Base-by-base conservation (phyloP, 2,888 invertebrate genomes). In the Trichogramma evanescens region DNA sequence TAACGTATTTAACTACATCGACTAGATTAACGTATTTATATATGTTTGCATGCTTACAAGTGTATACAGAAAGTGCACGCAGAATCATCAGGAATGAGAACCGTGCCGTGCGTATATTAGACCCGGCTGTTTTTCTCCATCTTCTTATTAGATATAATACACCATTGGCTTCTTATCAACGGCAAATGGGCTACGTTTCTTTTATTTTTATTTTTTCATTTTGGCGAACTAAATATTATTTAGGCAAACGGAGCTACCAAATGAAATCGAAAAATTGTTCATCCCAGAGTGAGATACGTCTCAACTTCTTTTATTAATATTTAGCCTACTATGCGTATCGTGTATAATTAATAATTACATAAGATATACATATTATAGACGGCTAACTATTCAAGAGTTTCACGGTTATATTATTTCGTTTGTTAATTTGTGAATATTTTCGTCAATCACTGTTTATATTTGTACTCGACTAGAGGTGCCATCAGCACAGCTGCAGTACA, bases 11-110 rank as follows among this genome's bases (percentile, higher is more conserved):
- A 44, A 9, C n/a, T 54, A 46, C 4, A 26, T 9, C 3, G 26
- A 26, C 26, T 26, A 26, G 26, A 26, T 26, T 26, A 26, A 2
- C 26, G 26, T 26, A 26, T 26, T 26, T 26, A 26, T 26, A 26
- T 26, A 26, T 26, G 26, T 26, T 26, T 26, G 26, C 26, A 26
- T 26, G 26, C 26, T 26, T 26, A 26, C 26, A 26, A 26, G 26
- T 26, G 26, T 26, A 26, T 26, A 26, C 26, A 26, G 26, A 26
- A 26, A 26, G 26, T 26, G 26, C 26, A 26, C 26, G 3, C 26
- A 26, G 26, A 26, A 26, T 26, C 26, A 26, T 26, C 26, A 26
- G 61, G 59, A 64, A 57, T 59, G 61, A 56, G 52, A 61, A 59
- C 57, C 55, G 57, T 61, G 48, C 48, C 48, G 48, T 13, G 48